phyloP scores from a whole-genome alignment of 2,113 vertebrate species.

The Perccottus glenii region DNA sequence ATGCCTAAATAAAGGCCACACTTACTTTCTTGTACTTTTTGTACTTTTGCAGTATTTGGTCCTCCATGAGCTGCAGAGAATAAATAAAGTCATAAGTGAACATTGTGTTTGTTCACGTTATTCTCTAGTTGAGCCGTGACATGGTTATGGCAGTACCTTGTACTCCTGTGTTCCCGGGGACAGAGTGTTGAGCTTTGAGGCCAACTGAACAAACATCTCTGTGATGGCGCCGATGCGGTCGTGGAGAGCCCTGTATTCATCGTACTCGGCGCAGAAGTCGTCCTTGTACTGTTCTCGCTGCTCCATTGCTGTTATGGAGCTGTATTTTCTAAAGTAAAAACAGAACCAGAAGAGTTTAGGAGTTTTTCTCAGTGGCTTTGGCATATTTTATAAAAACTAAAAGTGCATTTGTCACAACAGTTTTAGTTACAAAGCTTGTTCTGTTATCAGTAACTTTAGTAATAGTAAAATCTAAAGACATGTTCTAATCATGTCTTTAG shows the following conservation, averaged over 20 bases:
- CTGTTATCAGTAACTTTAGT: no score
- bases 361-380: no score
- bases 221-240: constrained; percentile 80
- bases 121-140: not conserved
- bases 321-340: constrained; percentile 76
- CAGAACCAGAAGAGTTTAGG: not conserved
- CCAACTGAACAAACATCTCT: constrained; percentile 83
- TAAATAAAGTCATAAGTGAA: constrained; percentile 18
- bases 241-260: constrained; percentile 81
- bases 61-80: constrained; percentile 82
- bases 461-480: no score
- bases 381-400: not conserved
- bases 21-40: constrained; percentile 85
- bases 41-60: constrained; percentile 85
- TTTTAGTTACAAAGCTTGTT: no score
- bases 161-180: constrained; percentile 81
- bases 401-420: not conserved
- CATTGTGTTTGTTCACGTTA: not conserved
- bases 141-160: constrained; percentile 74
- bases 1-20: not conserved
- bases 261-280: constrained; percentile 84
- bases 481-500: no score
- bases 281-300: constrained; percentile 82
- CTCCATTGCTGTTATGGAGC: constrained; percentile 69
- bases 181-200: constrained; percentile 83